Conservation (phyloP, 2,113 vertebrate genomes). For the Peromyscus polionotus region DNA sequence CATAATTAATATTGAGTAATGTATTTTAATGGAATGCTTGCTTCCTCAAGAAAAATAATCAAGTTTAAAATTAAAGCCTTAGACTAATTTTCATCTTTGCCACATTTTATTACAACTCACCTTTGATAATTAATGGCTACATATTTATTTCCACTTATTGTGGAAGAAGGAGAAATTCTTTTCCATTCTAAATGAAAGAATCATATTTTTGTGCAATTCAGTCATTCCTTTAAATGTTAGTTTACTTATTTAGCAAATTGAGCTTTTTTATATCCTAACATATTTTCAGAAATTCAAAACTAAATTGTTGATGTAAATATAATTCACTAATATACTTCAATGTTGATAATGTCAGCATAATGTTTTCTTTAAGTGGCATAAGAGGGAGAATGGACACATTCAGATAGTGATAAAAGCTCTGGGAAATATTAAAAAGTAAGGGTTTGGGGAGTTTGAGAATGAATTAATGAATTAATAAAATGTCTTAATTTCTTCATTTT, state of each 20-base stretch:
- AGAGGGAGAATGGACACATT: background rate
- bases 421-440: background rate
- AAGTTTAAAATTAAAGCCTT: background rate
- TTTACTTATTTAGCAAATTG: background rate
- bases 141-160: constrained; percentile 24
- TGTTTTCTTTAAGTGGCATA: background rate
- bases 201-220: background rate
- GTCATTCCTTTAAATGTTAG: background rate
- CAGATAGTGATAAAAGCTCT: background rate
- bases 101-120: background rate
- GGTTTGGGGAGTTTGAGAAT: too few species aligned
- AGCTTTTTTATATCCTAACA: background rate
- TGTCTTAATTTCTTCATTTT: background rate
- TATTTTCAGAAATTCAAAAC: background rate
- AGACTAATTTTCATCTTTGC: background rate
- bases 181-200: background rate
- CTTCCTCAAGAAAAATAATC: background rate
- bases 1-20: background rate
- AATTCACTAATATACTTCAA: background rate
- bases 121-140: background rate
- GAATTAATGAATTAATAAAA: background rate
- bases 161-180: background rate
- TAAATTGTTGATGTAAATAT: background rate
- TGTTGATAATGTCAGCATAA: background rate
- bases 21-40: background rate